Percentiles rank a stretch among this genome's conserved stretches.
Conservation (phyloP, 2,888 invertebrate species). For the Leptodirus hochenwartii region DNA sequence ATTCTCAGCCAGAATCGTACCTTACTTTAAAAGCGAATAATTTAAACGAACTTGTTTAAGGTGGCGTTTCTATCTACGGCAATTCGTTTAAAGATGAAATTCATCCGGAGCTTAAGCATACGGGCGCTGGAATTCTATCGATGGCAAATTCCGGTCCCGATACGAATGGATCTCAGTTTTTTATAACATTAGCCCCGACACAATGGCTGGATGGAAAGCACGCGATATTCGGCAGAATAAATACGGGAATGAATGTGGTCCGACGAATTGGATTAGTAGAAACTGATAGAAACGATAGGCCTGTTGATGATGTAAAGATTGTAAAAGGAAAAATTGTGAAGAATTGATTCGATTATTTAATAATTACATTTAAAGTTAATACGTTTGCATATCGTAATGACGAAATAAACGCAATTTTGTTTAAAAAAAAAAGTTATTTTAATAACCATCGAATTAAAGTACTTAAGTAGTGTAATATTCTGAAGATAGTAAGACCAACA, state of each 20-base stretch:
- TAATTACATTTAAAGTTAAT: no score
- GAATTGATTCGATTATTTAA: no score
- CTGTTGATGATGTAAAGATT: constrained; percentile 75
- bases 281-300: constrained; percentile 82
- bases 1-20: no score
- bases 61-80: constrained; percentile 94
- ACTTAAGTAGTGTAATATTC: no score
- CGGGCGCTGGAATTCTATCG: constrained; percentile 76
- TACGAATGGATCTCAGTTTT: constrained; percentile 96
- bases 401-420: no score
- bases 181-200: constrained; percentile 88
- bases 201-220: constrained; percentile 98
- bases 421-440: no score
- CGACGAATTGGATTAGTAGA: constrained; percentile 87
- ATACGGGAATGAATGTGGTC: constrained; percentile 76
- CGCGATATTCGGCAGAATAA: constrained; percentile 84
- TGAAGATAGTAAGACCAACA: no score
- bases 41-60: constrained; percentile 57
- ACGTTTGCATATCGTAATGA: no score
- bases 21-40: no score
- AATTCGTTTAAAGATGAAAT: constrained; percentile 92
- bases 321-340: constrained; percentile 35
- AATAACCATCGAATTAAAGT: no score
- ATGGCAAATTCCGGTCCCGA: constrained; percentile 99
- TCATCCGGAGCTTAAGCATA: constrained; percentile 82